Conservation (phyloP, 2,888 invertebrate species). For the Schizotus pectinicornis region DNA sequence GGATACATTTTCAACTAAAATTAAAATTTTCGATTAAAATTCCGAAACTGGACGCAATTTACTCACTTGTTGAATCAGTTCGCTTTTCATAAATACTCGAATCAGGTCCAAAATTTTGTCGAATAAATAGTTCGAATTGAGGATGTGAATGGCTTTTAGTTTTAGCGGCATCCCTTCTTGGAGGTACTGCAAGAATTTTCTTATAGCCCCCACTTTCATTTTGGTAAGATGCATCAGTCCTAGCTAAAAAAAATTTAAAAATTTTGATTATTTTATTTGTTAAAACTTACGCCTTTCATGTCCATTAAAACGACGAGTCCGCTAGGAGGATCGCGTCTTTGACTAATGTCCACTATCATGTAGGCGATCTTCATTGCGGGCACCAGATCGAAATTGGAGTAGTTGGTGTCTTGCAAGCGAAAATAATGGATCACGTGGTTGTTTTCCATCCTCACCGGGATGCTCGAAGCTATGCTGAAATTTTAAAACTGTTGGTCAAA, state of each 20-base stretch:
- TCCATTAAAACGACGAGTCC: conserved; percentile 47
- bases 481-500: conserved; percentile 17
- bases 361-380: conserved; percentile 43
- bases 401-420: conserved; percentile 41
- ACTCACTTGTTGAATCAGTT: conserved; percentile 45
- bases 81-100: conserved; percentile 51
- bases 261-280: too few relatives aligned
- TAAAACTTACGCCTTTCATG: conserved; percentile 43
- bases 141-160: conserved; percentile 55
- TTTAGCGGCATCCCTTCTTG: conserved; percentile 55
- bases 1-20: conserved; percentile 67
- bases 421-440: conserved; percentile 46
- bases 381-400: conserved; percentile 43
- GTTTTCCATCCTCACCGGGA: conserved; percentile 39
- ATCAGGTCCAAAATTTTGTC: conserved; percentile 53
- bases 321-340: conserved; percentile 42
- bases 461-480: conserved; percentile 40
- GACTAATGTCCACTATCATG: conserved; percentile 45
- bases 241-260: conserved; percentile 39
- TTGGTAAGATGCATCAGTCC: conserved; percentile 48
- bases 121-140: conserved; percentile 56
- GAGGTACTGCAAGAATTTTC: conserved; percentile 42
- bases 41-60: background rate
- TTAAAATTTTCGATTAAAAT: conserved; percentile 7
- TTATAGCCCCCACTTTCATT: conserved; percentile 39